Conservation (phyloP, 2,113 vertebrate species). For the Hippocampus abdominalis region DNA sequence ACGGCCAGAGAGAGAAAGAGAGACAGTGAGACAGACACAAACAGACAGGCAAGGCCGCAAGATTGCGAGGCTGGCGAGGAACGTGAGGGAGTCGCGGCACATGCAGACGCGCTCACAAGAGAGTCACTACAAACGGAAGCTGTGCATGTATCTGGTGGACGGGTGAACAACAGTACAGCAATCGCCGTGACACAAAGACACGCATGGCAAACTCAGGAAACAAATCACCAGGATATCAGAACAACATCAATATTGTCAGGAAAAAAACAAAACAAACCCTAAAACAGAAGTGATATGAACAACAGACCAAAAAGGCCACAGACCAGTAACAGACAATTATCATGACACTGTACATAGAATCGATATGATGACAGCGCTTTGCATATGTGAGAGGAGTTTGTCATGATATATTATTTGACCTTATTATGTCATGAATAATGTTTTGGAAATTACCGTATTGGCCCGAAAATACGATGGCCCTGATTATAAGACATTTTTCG, state of each 20-base stretch:
- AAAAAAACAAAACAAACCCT: no score
- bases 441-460: no score
- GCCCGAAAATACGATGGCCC: no score
- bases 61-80: constrained; percentile 72
- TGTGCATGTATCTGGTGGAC: constrained; percentile 30
- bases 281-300: background rate
- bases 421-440: no score
- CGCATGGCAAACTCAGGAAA: constrained; percentile 17
- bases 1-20: constrained; percentile 78
- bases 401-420: background rate
- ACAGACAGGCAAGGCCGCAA: constrained; percentile 73
- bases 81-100: constrained; percentile 65
- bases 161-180: constrained; percentile 12
- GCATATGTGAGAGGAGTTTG: background rate
- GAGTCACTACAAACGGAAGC: constrained; percentile 33
- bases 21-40: constrained; percentile 80
- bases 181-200: constrained; percentile 29
- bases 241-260: constrained; percentile 27
- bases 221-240: constrained; percentile 5
- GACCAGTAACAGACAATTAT: background rate
- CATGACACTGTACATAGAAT: background rate
- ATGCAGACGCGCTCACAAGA: constrained; percentile 61
- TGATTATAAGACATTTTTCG: no score
- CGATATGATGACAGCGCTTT: no score
- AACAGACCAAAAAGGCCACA: constrained; percentile 4